phyloP scores from a whole-genome alignment of 2,888 invertebrate species.

The Papilio protenor region DNA sequence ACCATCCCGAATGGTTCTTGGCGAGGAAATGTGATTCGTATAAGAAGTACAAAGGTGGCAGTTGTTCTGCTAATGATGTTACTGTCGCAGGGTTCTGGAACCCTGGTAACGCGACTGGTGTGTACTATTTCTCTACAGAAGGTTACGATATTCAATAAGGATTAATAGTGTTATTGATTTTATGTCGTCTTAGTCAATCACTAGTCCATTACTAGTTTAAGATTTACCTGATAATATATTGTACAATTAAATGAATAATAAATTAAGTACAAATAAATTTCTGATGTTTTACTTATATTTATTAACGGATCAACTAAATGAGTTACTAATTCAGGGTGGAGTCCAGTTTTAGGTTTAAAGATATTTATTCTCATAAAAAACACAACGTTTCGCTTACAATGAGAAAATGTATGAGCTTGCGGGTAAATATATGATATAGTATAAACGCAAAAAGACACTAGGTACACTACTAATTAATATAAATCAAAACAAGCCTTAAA shows the following conservation, averaged over 20 bases:
- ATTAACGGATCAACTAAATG: background rate
- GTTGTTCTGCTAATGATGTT: slow-evolving; percentile 60
- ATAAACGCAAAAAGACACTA: no score
- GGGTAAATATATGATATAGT: no score
- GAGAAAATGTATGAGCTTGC: no score
- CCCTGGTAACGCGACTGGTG: slow-evolving; percentile 71
- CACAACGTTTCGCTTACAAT: no score
- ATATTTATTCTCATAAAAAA: no score
- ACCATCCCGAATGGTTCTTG: slow-evolving; percentile 62
- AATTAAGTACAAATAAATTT: slow-evolving; percentile 10
- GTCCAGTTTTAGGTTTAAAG: no score
- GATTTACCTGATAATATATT: background rate
- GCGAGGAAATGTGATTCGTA: slow-evolving; percentile 72
- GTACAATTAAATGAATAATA: background rate
- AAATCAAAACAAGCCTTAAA: no score
- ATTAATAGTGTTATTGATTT: background rate
- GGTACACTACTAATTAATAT: no score
- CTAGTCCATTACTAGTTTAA: slow-evolving; percentile 15
- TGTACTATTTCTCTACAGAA: slow-evolving; percentile 72
- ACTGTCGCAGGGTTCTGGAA: slow-evolving; percentile 74
- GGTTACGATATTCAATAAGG: slow-evolving; percentile 54
- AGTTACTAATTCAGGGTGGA: background rate
- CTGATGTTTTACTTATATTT: background rate
- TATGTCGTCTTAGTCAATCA: slow-evolving; percentile 1
- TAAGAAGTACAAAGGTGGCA: slow-evolving; percentile 62